Percentiles rank a stretch among this genome's conserved stretches.
These are phyloP conservation scores for Henricia sp. DNA, from an alignment of 53 echinoderm and acorn worm genomes.

Conservation along the genomic window DNA sequence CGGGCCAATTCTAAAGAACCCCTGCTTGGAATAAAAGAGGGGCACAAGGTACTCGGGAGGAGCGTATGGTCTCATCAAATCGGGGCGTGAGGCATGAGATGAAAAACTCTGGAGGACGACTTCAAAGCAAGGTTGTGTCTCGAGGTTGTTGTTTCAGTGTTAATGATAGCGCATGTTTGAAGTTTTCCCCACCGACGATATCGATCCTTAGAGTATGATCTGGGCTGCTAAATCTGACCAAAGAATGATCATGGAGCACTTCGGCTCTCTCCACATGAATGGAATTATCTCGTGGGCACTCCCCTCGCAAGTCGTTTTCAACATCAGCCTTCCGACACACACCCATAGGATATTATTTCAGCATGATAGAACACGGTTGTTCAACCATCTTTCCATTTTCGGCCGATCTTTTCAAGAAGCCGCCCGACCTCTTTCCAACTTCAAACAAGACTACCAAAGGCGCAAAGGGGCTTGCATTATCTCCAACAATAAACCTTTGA, in stretches of 20 bases:
- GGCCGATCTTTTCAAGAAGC: background rate
- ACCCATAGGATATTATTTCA: conserved; percentile 35
- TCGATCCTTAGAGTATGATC: conserved; percentile 28
- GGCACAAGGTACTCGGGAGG: background rate
- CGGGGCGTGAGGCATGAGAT: background rate
- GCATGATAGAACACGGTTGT: conserved; percentile 27
- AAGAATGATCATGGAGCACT: too few species aligned
- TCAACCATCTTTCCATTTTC: background rate
- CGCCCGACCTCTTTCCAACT: conserved; percentile 9
- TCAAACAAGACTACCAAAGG: background rate
- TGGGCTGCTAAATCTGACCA: too few species aligned
- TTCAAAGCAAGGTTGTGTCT: too few species aligned
- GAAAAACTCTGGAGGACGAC: background rate
- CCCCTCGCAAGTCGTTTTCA: conserved; percentile 15
- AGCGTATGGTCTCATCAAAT: conserved; percentile 10
- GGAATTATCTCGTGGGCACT: background rate
- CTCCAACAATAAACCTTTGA: conserved; percentile 34
- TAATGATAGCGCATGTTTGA: conserved; percentile 41
- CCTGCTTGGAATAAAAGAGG: background rate
- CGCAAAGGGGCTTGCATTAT: conserved; percentile 11
- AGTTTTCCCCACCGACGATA: conserved; percentile 31
- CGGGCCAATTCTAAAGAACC: background rate
- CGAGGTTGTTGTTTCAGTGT: conserved; percentile 31
- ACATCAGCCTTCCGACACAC: background rate
- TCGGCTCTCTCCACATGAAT: conserved; percentile 1